Evolutionary conservation across 2,113 vertebrate genomes (phyloP).

Genomic region (Anoplopoma fimbria): DNA sequence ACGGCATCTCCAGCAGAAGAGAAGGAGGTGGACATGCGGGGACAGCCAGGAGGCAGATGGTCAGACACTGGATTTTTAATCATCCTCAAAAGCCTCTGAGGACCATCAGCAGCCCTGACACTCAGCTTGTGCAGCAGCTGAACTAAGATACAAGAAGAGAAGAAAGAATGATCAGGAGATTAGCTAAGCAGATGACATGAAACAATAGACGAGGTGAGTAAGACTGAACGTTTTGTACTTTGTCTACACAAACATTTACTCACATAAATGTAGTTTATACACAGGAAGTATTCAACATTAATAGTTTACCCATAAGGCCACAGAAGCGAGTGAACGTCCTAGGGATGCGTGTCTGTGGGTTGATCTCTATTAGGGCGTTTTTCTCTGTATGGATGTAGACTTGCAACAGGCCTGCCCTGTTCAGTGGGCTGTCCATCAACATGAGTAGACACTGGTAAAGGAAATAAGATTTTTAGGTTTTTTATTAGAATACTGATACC

Average conservation of each 20-base stretch:
- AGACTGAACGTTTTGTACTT: neutral
- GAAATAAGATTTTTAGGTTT: neutral
- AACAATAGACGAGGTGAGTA: neutral
- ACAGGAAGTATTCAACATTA: neutral
- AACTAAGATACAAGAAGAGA: constrained; percentile 81
- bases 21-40: constrained; percentile 92
- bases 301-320: constrained; percentile 93
- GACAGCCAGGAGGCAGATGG: constrained; percentile 93
- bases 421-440: constrained; percentile 98
- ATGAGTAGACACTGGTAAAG: constrained; percentile 90
- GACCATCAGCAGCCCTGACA: constrained; percentile 94
- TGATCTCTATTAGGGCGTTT: constrained; percentile 95
- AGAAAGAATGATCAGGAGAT: neutral
- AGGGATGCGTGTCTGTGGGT: constrained; percentile 97
- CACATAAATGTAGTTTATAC: neutral
- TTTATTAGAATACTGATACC: neutral
- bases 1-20: constrained; percentile 80
- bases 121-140: constrained; percentile 97
- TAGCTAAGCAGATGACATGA: neutral
- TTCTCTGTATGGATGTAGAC: constrained; percentile 96
- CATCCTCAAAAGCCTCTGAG: constrained; percentile 93
- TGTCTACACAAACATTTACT: neutral
- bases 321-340: constrained; percentile 96
- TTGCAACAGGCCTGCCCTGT: constrained; percentile 94
- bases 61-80: constrained; percentile 96